Evolutionary conservation across 2,113 vertebrate genomes (phyloP), one percentile per base, ranked within the genome.

Genomic region (Bos javanicus): DNA sequence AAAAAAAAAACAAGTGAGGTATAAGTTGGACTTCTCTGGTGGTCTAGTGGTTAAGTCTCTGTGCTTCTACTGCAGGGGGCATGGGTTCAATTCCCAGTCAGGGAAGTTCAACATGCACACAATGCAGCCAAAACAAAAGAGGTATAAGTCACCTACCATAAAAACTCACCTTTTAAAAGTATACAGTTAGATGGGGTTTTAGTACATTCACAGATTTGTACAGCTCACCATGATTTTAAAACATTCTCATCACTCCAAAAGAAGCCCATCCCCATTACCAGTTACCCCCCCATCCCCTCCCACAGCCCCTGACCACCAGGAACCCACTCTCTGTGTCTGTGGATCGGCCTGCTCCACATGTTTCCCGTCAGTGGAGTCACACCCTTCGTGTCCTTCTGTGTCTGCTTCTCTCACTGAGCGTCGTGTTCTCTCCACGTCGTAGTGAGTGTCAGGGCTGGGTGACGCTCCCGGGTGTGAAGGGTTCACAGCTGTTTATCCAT

Each of bases 391-490:
- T 43, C 36, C 82, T 39, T 6, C 54, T 57, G n/a, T 28, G 54
- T 43, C 82, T 43, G 23, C 1, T 3, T 11, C 54, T 57, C 52
- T 84, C 64, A 28, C 23, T 36, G 39, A 93, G 52, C 4, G 1
- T 5, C 19, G 0, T 1, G 21, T 14, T 3, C 56, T 28, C 62
- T 2, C 59, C 59, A 62, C 5, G 0, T 8, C 2, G 2, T 0
- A 21, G 46, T 8, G 0, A 5, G 15, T 28, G 52, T 59, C 30
- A 30, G 82, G 0, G 17, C 25, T 7, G 52, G 36, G 39, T 21
- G 15, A 4, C 2, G 0, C 16, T 36, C 43, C 78, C 1, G 0
- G 0, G 54, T 4, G 5, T n/a, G 46, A 19, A 6, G 9, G 46
- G 62, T 17, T 60, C 67, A 33, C 52, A 19, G 1, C 6, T 59